A percentile compares a stretch with the other conserved stretches of the same genome.
Conservation (phyloP, 2,888 invertebrate species). For the Copidosoma aretas region DNA sequence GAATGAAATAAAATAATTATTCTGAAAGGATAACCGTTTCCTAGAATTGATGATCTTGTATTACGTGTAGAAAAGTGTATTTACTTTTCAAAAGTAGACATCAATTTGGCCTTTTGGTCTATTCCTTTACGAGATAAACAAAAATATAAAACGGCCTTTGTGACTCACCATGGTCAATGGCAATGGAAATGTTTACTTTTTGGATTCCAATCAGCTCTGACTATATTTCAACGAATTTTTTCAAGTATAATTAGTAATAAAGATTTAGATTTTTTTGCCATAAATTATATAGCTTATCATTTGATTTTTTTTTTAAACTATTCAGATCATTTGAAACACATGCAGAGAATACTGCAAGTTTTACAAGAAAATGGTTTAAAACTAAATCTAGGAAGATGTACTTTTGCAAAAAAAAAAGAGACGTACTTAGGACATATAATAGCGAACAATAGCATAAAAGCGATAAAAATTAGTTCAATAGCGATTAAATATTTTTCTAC, state of each 20-base stretch:
- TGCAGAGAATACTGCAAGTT: background rate
- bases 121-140: constrained; percentile 36
- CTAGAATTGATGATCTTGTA: background rate
- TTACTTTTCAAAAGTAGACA: background rate
- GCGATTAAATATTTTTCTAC: background rate
- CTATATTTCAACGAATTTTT: constrained; percentile 8
- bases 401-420: background rate
- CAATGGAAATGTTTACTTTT: constrained; percentile 40
- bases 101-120: constrained; percentile 29
- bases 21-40: background rate
- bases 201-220: constrained; percentile 34
- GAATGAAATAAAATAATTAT: background rate
- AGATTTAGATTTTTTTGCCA: background rate
- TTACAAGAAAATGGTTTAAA: background rate
- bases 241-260: background rate
- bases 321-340: background rate
- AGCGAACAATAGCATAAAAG: background rate
- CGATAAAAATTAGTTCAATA: background rate
- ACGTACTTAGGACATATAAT: background rate
- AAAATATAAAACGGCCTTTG: constrained; percentile 40
- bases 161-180: constrained; percentile 42
- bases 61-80: background rate
- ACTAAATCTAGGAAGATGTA: background rate
- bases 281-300: background rate
- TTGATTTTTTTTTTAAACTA: background rate